Evolutionary conservation across 2,113 vertebrate species (phyloP).

Genomic region (Irena cyanogastra): DNA sequence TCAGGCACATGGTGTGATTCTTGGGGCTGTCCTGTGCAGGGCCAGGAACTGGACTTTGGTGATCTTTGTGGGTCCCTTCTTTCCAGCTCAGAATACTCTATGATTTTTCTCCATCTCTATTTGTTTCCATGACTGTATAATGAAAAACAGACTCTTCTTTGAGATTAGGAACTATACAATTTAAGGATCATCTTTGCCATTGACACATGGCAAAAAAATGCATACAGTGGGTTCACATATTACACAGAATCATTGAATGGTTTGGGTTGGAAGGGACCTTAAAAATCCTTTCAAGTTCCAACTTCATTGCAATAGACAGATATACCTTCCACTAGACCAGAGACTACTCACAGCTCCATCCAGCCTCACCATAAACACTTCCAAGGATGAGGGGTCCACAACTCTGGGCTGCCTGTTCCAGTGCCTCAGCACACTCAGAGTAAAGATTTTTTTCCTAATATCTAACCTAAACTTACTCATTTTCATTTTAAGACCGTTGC

Average conservation of each 20-base stretch:
- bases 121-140: not conserved
- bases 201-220: not conserved
- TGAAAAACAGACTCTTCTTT: not conserved
- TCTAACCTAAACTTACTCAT: not conserved
- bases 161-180: not conserved
- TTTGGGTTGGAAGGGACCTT: not conserved
- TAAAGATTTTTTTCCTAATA: not conserved
- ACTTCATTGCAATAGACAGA: not conserved
- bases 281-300: not conserved
- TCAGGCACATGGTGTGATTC: not conserved
- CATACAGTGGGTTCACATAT: not conserved
- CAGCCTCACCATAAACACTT: not conserved
- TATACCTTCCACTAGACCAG: not conserved
- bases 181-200: not conserved
- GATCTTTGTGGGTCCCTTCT: not conserved
- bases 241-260: not conserved
- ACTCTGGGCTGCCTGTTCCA: not conserved
- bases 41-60: not conserved
- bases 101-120: not conserved
- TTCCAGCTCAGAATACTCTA: not conserved
- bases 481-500: not conserved
- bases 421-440: not conserved
- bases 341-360: not conserved
- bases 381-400: not conserved
- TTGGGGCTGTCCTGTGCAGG: not conserved